phyloP scores from a whole-genome alignment of 2,888 invertebrate genomes.

The Theretra japonica region DNA sequence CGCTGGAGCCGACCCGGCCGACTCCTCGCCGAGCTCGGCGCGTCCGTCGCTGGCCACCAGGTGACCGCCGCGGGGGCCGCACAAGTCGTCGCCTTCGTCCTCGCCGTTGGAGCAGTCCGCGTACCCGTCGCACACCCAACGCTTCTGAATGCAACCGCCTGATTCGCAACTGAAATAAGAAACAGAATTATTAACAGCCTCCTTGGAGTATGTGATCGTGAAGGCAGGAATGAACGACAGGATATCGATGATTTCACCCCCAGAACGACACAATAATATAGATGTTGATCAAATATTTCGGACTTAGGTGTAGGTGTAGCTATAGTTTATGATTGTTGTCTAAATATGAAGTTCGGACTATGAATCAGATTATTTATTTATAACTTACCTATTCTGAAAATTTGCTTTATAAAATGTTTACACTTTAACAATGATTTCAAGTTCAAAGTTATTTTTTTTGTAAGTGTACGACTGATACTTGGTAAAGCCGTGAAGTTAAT shows the following conservation, averaged over 20 bases:
- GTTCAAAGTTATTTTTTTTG: neutral
- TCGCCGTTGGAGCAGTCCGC: slow-evolving; percentile 75
- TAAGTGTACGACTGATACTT: neutral
- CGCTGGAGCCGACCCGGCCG: slow-evolving; percentile 74
- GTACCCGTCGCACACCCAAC: slow-evolving; percentile 81
- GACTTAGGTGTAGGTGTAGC: too few relatives aligned
- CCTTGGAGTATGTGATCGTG: too few relatives aligned
- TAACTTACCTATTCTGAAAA: too few relatives aligned
- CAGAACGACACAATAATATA: too few relatives aligned
- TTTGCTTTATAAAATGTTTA: too few relatives aligned
- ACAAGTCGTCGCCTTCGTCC: slow-evolving; percentile 62
- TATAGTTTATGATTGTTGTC: too few relatives aligned
- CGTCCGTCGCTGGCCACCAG: slow-evolving; percentile 35
- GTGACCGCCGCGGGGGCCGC: slow-evolving; percentile 44
- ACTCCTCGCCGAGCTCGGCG: slow-evolving; percentile 65
- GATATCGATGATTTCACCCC: too few relatives aligned
- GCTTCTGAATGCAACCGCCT: slow-evolving; percentile 70
- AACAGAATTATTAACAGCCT: neutral
- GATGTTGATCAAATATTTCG: too few relatives aligned
- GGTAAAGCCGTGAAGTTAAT: neutral
- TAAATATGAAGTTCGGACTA: too few relatives aligned
- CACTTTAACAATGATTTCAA: neutral
- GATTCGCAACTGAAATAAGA: slow-evolving; percentile 61
- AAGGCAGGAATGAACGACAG: too few relatives aligned
- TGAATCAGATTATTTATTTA: too few relatives aligned